phyloP scores from a whole-genome alignment of 2,888 invertebrate species.

The Caradrina clavipalpis region DNA sequence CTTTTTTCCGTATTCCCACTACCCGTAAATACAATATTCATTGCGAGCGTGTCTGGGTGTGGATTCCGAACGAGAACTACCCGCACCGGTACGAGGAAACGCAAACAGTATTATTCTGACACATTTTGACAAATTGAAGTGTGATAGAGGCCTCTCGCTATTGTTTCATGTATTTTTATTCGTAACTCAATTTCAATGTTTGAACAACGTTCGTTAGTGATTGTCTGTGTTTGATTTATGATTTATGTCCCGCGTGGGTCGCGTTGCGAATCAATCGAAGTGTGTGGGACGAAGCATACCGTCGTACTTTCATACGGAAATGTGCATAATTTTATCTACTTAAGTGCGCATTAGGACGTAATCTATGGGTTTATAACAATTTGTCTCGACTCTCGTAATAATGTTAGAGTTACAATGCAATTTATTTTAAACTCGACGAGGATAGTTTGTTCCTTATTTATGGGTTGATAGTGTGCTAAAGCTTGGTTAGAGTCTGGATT shows the following conservation, averaged over 20 bases:
- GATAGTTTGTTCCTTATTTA: conserved; percentile 41
- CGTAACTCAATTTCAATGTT: conserved; percentile 83
- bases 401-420: conserved; percentile 32
- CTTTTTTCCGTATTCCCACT: conserved; percentile 72
- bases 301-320: conserved; percentile 38
- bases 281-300: conserved; percentile 67
- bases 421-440: conserved; percentile 38
- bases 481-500: background rate
- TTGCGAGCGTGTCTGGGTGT: conserved; percentile 76
- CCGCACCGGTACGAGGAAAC: conserved; percentile 67
- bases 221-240: conserved; percentile 85
- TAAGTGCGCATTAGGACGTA: conserved; percentile 50
- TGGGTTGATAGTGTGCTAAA: conserved; percentile 17
- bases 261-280: conserved; percentile 77
- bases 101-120: conserved; percentile 78
- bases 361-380: conserved; percentile 48
- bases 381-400: conserved; percentile 48
- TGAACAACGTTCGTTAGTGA: conserved; percentile 87
- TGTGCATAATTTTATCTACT: conserved; percentile 55
- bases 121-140: conserved; percentile 86
- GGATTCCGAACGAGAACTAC: conserved; percentile 65
- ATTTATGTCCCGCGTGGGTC: conserved; percentile 79
- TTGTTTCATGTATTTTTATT: conserved; percentile 85
- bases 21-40: conserved; percentile 79
- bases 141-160: conserved; percentile 77